Conservation (phyloP, 2,797 vertebrate genomes). For the Lateolabrax maculatus region DNA sequence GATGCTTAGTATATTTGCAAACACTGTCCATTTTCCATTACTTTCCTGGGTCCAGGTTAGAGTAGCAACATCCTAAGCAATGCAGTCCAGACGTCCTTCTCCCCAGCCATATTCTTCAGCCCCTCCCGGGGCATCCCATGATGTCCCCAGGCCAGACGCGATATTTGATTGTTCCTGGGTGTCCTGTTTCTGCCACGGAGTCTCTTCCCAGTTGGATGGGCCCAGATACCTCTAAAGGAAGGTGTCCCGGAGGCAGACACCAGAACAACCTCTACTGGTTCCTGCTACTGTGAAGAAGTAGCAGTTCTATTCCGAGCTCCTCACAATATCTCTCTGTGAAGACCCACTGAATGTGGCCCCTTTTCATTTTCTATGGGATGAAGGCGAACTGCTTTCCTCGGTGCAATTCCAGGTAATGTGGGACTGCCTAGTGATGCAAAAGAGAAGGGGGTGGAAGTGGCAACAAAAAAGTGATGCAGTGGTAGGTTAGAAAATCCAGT, state of each 20-base stretch:
- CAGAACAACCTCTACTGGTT: too few relatives aligned
- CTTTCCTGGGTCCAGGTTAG: background rate
- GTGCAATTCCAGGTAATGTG: too few relatives aligned
- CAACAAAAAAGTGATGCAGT: background rate
- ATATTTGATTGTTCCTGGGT: background rate
- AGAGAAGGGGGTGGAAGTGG: background rate
- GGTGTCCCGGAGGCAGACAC: background rate
- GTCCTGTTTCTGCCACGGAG: background rate
- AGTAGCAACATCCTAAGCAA: background rate
- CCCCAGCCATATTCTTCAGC: too few relatives aligned
- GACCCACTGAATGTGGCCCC: background rate
- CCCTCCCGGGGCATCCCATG: too few relatives aligned
- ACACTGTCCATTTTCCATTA: background rate
- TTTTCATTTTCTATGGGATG: too few relatives aligned
- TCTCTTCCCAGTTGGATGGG: background rate
- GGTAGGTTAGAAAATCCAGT: background rate
- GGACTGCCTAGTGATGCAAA: background rate
- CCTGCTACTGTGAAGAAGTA: too few relatives aligned
- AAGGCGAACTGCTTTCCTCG: too few relatives aligned
- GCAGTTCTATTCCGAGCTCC: too few relatives aligned
- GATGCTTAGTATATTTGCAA: too few relatives aligned
- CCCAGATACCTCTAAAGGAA: background rate
- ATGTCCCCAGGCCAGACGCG: background rate
- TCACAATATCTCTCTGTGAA: background rate
- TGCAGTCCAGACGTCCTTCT: background rate